phyloP scores from a whole-genome alignment of 2,888 invertebrate species.

The Tinea trinotella region DNA sequence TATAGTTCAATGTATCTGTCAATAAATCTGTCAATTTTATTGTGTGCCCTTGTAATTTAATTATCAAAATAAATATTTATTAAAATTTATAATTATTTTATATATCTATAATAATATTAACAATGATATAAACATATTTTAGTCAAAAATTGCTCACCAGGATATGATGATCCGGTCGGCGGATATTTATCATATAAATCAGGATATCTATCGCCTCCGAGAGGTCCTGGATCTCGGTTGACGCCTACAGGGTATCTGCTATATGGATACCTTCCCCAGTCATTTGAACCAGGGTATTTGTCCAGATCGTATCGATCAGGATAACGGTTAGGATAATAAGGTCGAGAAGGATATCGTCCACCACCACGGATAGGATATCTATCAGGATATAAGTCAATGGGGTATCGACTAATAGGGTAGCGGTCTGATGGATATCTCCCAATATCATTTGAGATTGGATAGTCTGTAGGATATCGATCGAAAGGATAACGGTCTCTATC shows the following conservation, averaged over 20 bases:
- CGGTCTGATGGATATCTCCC: constrained; percentile 51
- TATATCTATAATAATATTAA: neutral
- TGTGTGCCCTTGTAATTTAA: too few relatives aligned
- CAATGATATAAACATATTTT: neutral
- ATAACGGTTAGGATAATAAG: constrained; percentile 47
- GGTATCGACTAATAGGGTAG: constrained; percentile 54
- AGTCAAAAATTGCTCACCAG: constrained; percentile 43
- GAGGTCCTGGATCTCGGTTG: constrained; percentile 63
- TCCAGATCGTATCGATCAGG: constrained; percentile 67
- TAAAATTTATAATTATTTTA: neutral
- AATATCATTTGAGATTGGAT: constrained; percentile 41
- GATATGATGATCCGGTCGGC: constrained; percentile 67
- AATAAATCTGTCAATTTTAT: too few relatives aligned
- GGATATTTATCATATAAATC: constrained; percentile 72
- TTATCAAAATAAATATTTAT: neutral
- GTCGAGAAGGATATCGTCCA: constrained; percentile 43
- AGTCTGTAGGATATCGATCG: constrained; percentile 28
- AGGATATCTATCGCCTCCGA: constrained; percentile 64
- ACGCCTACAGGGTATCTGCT: constrained; percentile 61
- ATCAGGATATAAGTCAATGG: constrained; percentile 48
- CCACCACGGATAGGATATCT: constrained; percentile 44
- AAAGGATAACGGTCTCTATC: constrained; percentile 39
- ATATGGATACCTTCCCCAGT: constrained; percentile 60
- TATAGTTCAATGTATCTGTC: too few relatives aligned
- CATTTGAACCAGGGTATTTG: constrained; percentile 45